Conservation (phyloP, 2,113 vertebrate species). For the Lipotes vexillifer region DNA sequence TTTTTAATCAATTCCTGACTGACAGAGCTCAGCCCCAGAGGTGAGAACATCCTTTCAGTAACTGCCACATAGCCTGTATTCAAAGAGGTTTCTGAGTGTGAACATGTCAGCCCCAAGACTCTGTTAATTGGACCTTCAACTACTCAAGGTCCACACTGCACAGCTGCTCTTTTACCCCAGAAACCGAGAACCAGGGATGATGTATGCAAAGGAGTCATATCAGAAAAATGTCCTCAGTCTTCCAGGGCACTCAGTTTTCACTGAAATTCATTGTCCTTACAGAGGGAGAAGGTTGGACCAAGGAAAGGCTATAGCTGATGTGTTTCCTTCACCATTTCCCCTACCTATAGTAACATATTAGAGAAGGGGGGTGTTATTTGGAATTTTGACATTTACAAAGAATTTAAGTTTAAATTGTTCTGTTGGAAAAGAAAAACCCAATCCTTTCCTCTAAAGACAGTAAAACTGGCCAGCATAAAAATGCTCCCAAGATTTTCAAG, state of each 20-base stretch:
- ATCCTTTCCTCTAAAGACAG: neutral
- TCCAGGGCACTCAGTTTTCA: neutral
- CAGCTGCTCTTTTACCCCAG: neutral
- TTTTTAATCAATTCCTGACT: neutral
- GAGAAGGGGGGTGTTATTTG: neutral
- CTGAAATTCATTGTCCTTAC: neutral
- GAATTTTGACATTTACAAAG: neutral
- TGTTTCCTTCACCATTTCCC: neutral
- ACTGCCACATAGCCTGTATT: neutral
- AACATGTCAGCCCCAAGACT: neutral
- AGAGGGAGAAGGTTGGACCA: neutral
- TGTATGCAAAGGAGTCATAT: neutral
- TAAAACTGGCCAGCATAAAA: neutral
- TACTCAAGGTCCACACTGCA: neutral
- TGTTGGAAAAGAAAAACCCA: neutral
- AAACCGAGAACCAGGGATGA: neutral
- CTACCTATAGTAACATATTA: neutral
- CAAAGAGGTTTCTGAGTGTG: slow-evolving; percentile 15
- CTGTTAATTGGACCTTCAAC: neutral
- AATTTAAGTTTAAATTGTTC: neutral
- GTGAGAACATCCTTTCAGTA: neutral
- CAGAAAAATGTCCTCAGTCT: neutral
- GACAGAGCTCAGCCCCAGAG: neutral
- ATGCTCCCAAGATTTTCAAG: neutral
- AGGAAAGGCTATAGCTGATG: neutral